Conservation (phyloP, 1,140 invertebrate species). For the Palaemon carinicauda region DNA sequence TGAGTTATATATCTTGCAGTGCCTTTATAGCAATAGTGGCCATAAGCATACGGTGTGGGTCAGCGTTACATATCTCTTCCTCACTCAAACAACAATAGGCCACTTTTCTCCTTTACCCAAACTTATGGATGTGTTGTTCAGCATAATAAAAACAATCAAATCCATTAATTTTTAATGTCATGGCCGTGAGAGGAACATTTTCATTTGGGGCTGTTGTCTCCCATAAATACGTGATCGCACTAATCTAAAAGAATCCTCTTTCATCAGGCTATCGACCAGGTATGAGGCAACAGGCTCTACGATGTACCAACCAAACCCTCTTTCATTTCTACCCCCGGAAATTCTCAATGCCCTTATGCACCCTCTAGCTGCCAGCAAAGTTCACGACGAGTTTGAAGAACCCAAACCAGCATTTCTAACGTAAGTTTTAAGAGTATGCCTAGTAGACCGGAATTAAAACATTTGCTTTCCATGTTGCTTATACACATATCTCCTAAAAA, state of each 20-base stretch:
- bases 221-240: too few relatives aligned
- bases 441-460: neutral
- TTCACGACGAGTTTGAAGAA: neutral
- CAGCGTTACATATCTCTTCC: too few relatives aligned
- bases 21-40: neutral
- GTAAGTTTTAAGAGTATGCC: neutral
- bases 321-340: slow-evolving; percentile 35
- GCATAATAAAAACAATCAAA: too few relatives aligned
- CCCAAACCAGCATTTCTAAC: slow-evolving; percentile 14
- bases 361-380: neutral
- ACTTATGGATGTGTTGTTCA: too few relatives aligned
- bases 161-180: too few relatives aligned
- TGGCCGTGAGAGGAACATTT: too few relatives aligned
- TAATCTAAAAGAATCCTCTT: neutral
- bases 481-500: too few relatives aligned
- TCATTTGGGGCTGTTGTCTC: neutral
- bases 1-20: neutral
- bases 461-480: too few relatives aligned
- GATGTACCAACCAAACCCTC: slow-evolving; percentile 10
- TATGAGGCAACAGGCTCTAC: slow-evolving; percentile 11
- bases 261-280: slow-evolving; percentile 4
- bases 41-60: too few relatives aligned
- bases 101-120: too few relatives aligned
- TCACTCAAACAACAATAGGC: too few relatives aligned
- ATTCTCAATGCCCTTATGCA: neutral